Evolutionary conservation across 2,888 invertebrate genomes (phyloP).

Genomic region (Yponomeuta sedellus): DNA sequence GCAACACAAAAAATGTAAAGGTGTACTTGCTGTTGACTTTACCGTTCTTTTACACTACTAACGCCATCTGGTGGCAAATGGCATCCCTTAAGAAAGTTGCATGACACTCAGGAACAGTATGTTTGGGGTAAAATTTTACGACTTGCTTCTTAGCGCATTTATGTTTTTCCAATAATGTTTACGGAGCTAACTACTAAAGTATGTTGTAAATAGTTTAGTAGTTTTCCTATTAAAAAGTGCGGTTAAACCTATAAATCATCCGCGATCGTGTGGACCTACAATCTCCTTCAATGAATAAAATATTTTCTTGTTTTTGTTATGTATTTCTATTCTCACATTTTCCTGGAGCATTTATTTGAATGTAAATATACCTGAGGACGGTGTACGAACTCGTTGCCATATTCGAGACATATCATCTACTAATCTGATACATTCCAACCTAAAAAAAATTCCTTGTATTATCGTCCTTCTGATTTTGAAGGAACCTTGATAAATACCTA

Average conservation of each 20-base stretch:
- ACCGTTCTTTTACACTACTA: not conserved
- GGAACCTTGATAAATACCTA: slow-evolving; percentile 3
- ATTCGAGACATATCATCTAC: slow-evolving; percentile 64
- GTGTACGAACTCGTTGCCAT: slow-evolving; percentile 63
- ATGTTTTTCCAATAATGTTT: not conserved
- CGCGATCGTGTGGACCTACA: no score
- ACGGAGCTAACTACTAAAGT: not conserved
- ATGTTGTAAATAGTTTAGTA: no score
- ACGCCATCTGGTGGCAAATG: not conserved
- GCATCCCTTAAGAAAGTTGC: not conserved
- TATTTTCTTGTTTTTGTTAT: not conserved
- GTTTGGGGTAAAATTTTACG: slow-evolving; percentile 8
- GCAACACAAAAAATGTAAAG: no score
- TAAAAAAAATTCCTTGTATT: slow-evolving; percentile 7
- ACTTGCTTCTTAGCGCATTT: not conserved
- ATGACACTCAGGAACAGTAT: not conserved
- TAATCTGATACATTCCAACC: slow-evolving; percentile 58
- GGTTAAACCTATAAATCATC: no score
- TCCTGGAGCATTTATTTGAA: slow-evolving; percentile 5
- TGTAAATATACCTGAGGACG: not conserved
- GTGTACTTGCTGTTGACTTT: no score
- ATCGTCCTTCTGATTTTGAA: slow-evolving; percentile 12
- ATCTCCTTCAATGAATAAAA: not conserved
- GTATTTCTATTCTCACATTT: not conserved
- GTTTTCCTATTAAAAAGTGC: no score